Conservation (phyloP, 2,797 vertebrate genomes). For the Luscinia luscinia region DNA sequence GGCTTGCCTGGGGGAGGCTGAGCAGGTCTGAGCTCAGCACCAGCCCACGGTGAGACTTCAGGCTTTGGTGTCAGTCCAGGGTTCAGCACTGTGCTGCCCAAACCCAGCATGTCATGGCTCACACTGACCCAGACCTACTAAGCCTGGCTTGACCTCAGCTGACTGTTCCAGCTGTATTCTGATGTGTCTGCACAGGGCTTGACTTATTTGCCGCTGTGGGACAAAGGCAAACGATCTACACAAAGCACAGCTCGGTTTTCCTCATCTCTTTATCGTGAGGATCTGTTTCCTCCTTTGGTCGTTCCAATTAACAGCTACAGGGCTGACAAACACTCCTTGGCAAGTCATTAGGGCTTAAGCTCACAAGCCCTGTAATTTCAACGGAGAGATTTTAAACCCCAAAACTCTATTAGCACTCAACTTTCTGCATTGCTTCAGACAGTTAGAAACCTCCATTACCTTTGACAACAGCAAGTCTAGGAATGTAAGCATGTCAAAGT, state of each 20-base stretch:
- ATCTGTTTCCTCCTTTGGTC: not conserved
- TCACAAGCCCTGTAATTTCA: not conserved
- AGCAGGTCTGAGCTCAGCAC: not conserved
- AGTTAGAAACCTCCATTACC: not conserved
- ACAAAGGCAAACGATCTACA: slow-evolving; percentile 29
- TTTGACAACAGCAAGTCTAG: slow-evolving; percentile 1
- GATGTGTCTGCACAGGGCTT: not conserved
- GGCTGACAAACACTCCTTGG: not conserved
- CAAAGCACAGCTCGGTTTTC: not conserved
- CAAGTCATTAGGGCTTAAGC: not conserved
- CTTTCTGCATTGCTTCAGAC: not conserved
- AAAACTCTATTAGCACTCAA: not conserved
- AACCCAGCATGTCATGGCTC: not conserved
- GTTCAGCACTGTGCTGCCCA: not conserved
- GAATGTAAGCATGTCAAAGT: slow-evolving; percentile 41
- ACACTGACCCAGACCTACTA: slow-evolving; percentile 36
- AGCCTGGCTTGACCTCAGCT: slow-evolving; percentile 40
- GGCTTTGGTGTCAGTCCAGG: not conserved
- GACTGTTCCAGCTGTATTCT: slow-evolving; percentile 9
- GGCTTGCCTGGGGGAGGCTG: not conserved
- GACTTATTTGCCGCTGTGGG: not conserved
- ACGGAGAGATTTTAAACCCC: not conserved
- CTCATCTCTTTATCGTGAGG: accelerated
- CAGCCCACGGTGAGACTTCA: not conserved
- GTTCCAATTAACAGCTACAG: not conserved